Evolutionary conservation across 2,797 vertebrate species (phyloP), one percentile per base, ranked within the genome.

Genomic region (Pipistrellus pygmaeus): DNA sequence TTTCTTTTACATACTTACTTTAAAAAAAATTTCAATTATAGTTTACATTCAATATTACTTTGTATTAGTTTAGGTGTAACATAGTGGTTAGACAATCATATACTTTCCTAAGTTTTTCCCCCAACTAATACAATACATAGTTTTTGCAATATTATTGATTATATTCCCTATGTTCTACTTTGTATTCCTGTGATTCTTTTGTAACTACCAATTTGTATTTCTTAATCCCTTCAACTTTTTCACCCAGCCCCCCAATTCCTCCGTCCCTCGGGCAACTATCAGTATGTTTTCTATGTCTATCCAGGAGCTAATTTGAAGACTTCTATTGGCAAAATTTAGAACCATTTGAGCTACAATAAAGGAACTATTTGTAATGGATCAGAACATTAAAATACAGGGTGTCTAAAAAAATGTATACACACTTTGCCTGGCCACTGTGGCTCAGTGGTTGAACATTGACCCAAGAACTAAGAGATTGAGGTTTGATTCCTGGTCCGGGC

Each of bases 331-430:
- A 20, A 55, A 55, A 55, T 55, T 23, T 23, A 7, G 48, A n/a
- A 93, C 23, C 14, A 77, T 82, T 44, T 85, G 60, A 82, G 9
- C n/a, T 77, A 69, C 30, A 88, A 51, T 81, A 93, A 91, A 48
- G 17, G 30, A 89, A 66, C 64, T 72, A 76, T 62, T 93, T 93
- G 21, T 77, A 86, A 92, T 41, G 25, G 20, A 15, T 76, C 60
- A 72, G 69, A 81, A 71, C 53, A 62, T 62, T 62, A 62, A 62
- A 62, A 62, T 62, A 14, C 27, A 62, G 60, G 60, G 27, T 62
- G 27, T 62, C 27, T 13, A 62, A 62, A 62, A 62, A 62, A 62
- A 62, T 62, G 57, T 30, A 60, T 60, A 27, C 12, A 60, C 11
- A 27, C 25, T 60, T 60, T 60, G 57, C 25, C 25, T 60, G 57